Evolutionary conservation across 2,797 vertebrate genomes (phyloP), one percentile per base, ranked within the genome.

Genomic region (Lagocephalus sceleratus): DNA sequence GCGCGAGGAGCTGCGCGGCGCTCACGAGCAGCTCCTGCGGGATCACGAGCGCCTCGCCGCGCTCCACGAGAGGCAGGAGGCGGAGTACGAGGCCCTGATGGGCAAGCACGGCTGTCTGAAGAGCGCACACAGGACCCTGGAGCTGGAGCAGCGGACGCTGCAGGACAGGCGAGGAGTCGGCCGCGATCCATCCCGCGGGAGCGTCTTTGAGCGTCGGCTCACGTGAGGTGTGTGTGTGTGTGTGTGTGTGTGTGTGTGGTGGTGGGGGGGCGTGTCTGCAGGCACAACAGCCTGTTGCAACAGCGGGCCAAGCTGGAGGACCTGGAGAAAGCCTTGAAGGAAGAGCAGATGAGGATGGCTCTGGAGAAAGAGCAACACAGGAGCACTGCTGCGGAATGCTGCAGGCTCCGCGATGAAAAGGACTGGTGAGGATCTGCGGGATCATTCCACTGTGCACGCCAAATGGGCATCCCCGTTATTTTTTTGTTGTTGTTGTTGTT

Each of bases 91-190:
- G 67, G 85, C 87, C 21, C 91, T 98, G 21, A 94, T 97, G 60
- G 88, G 91, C 22, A 96, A 93, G 47, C 94, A 97, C n/a, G 92
- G 93, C 66, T 93, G 83, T 63, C 84, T 98, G 63, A 96, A 96
- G 68, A 91, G 87, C 8, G 89, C 78, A n/a, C 95, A 97, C 81
- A 94, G 93, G 70, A 94, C 92, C 32, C 91, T 98, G 63, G 94
- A 96, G 68, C 75, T 94, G 75, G 95, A 98, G 78, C 92, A 96
- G 63, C 94, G 93, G 75, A 93, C 94, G 5, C 84, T 95, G 41
- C 94, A 95, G 84, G 94, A 96, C 59, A 94, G 94, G 95, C 95
- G 25, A 12, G 66, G n/a, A n/a, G n/a, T n/a, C n/a, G n/a, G n/a
- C n/a, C n/a, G n/a, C n/a, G n/a, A n/a, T n/a, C n/a, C n/a, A n/a